These are phyloP conservation scores for Centropus unirufus DNA, from an alignment of 2,113 vertebrate species.

Conservation along the genomic window DNA sequence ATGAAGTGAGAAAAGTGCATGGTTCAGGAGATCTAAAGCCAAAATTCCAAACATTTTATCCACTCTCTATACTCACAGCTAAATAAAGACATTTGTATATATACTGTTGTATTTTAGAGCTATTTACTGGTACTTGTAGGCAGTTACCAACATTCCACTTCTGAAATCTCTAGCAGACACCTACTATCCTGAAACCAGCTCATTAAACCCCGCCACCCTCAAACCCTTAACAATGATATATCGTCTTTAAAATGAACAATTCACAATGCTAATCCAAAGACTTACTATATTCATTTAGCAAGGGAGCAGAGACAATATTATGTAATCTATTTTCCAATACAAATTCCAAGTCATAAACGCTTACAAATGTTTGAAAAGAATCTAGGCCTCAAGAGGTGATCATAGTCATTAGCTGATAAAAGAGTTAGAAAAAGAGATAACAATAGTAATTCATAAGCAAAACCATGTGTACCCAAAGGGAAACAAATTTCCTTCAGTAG, in stretches of 20 bases:
- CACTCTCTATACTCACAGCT: constrained; percentile 3
- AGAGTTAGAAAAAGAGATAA: constrained; percentile 8
- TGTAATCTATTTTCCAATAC: neutral
- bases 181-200: neutral
- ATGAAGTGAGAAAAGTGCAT: constrained; percentile 62
- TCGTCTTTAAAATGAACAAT: neutral
- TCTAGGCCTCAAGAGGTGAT: neutral
- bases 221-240: neutral
- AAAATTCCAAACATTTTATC: constrained; percentile 63
- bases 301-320: neutral
- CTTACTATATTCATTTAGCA: neutral
- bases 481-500: neutral
- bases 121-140: constrained; percentile 21
- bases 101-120: neutral
- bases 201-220: neutral
- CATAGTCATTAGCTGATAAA: constrained; percentile 4
- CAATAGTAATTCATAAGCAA: neutral
- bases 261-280: neutral
- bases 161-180: constrained; percentile 3
- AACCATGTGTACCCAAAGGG: neutral
- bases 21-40: constrained; percentile 45
- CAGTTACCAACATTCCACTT: neutral
- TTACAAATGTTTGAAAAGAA: neutral
- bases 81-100: constrained; percentile 25
- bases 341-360: neutral